Base-by-base conservation (phyloP, 2,888 invertebrate species). In the Volucella zonaria region DNA sequence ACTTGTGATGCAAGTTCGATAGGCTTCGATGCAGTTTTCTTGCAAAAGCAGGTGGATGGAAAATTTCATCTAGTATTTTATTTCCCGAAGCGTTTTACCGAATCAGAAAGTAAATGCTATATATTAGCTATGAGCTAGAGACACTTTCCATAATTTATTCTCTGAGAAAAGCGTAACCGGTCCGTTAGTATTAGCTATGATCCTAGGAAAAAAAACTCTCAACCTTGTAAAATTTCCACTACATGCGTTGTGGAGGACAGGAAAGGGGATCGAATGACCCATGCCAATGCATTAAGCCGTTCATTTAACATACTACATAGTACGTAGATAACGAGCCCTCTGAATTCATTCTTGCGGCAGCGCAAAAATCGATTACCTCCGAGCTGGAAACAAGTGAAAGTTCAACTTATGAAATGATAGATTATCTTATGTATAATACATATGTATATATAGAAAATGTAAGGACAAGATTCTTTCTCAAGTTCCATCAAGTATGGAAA, bases 1-100 rank as follows among this genome's bases (percentile, higher is more conserved):
- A n/a, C n/a, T 71, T 15, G 88, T 88, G 8, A 49, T 38, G 23
- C 38, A 52, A 49, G 87, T 89, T 80, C 70, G 89, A 88, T 38
- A n/a, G 64, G 49, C 0, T 64, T 64, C 18, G 18, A 86, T 88
- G n/a, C 18, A 18, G 82, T 89, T 4, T 47, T 89, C 8, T 15
- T 89, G 47, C 87, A 88, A 62, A 77, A 74, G 31, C 64, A 40
- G 8, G 87, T 88, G 14, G 87, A 87, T 64, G 76, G 71, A 4
- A 58, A 66, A 8, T 70, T 87, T 3, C 87, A 87, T 10, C 89
- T 74, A 3, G 23, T 80, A 3, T 73, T 70, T n/a, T 79, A 83
- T 47, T 83, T 79, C 64, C 70, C 70, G 12, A 80, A 77, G 54
- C 31, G 77, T 1, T 47, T 56, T 10, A 80, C 82, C 14, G 61